Base-by-base conservation (phyloP, 2,113 vertebrate species). In the Setophaga kirtlandii region DNA sequence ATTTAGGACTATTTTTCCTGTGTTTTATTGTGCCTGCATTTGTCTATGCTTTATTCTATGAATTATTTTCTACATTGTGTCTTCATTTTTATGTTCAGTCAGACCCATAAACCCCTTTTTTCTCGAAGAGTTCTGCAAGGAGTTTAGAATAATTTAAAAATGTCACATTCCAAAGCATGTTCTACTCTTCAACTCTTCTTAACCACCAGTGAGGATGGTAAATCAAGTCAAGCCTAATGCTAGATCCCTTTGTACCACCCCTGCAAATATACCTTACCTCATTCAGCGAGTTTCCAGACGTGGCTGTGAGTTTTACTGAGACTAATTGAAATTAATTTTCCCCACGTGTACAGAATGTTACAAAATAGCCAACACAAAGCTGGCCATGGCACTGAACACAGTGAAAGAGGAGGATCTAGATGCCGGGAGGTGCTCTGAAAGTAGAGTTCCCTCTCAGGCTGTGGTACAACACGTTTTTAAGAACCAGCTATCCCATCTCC, bases 1-100 rank as follows among this genome's bases (percentile, higher is more conserved):
- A 87, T 84, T 92, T 90, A 84, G 49, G 15, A 64, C 23, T 89
- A 69, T 56, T 92, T 83, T 92, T 31, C 74, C 49, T 77, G 35
- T 81, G 63, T 39, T 90, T 95, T 77, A 68, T 46, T 73, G 63
- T 73, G 50, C 59, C 19, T 39, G 59, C 35, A 19, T 83, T 91
- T 67, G 53, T 58, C 68, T 68, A 9, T 27, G 17, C 30, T 89
- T 89, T 89, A 50, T 80, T 83, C 35, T 83, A 6, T 67, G 42
- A 89, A 64, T 90, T 92, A 64, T 83, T 92, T 93, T 81, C 68
- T 73, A 77, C 59, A 46, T 83, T 50, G 42, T 75, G 39, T 86
- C 62, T 89, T 93, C 56, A 52, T 86, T 87, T 90, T 91, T 70
- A 35, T 86, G 28, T 85, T 79, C 71, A 86, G 37, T 37, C 50